Conservation (phyloP, 2,888 invertebrate species). For the Oscheius sp. region DNA sequence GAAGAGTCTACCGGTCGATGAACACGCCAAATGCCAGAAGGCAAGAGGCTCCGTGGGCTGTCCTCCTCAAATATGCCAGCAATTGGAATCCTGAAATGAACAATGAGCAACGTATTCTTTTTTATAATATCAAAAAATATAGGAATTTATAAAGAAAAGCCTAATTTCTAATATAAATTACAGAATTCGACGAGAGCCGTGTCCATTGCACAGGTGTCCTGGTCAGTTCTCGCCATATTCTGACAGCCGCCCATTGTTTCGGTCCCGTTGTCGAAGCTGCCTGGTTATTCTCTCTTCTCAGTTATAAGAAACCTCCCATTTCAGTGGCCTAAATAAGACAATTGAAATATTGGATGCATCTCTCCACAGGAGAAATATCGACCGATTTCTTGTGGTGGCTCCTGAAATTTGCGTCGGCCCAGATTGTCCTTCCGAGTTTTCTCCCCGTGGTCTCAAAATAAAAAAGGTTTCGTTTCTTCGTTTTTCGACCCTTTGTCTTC, state of each 20-base stretch:
- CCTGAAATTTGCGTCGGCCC: constrained; percentile 3
- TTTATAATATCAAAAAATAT: neutral
- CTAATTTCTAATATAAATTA: neutral
- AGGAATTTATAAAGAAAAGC: neutral
- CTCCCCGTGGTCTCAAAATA: constrained; percentile 1
- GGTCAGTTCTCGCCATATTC: constrained; percentile 12
- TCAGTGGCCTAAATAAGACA: neutral
- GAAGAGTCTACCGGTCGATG: constrained; percentile 8
- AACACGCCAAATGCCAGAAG: constrained; percentile 11
- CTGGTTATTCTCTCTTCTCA: neutral
- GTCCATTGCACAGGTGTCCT: constrained; percentile 12
- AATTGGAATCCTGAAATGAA: constrained; percentile 1
- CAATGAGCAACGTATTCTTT: neutral
- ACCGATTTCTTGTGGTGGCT: constrained; percentile 3
- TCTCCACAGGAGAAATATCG: constrained; percentile 3
- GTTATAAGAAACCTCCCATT: neutral
- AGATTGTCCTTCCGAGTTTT: constrained; percentile 4
- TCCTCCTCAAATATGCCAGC: constrained; percentile 5
- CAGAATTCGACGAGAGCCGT: constrained; percentile 15
- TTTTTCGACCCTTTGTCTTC: neutral
- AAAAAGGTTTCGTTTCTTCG: neutral
- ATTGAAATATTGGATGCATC: neutral
- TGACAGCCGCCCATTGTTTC: constrained; percentile 17
- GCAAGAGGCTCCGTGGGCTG: constrained; percentile 15
- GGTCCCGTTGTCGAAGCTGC: constrained; percentile 7